Evolutionary conservation across 2,888 invertebrate genomes (phyloP).

Genomic region (Anthrax anthrax): DNA sequence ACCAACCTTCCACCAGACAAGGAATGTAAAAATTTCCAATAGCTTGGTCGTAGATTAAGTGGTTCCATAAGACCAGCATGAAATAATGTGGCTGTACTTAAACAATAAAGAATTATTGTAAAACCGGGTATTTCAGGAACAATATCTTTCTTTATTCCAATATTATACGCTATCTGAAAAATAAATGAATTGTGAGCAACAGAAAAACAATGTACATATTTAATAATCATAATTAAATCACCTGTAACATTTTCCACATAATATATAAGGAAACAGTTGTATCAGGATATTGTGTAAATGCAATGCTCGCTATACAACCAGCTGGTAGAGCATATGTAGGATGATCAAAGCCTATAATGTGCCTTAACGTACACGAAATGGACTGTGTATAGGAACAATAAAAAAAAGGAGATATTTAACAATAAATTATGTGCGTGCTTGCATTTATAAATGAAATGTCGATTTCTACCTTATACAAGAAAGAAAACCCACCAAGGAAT

Average conservation of each 20-base stretch:
- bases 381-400: slow-evolving; percentile 33
- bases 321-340: slow-evolving; percentile 51
- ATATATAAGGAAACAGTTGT: slow-evolving; percentile 67
- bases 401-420: not conserved
- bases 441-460: too few species aligned
- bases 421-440: too few species aligned
- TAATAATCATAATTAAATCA: slow-evolving; percentile 22
- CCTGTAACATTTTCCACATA: slow-evolving; percentile 71
- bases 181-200: not conserved
- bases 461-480: slow-evolving; percentile 46
- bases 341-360: slow-evolving; percentile 44
- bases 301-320: slow-evolving; percentile 52
- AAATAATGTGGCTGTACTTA: slow-evolving; percentile 63
- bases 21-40: slow-evolving; percentile 64
- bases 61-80: slow-evolving; percentile 69
- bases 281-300: slow-evolving; percentile 60
- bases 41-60: slow-evolving; percentile 60
- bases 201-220: not conserved
- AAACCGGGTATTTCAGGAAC: slow-evolving; percentile 57
- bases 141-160: slow-evolving; percentile 48
- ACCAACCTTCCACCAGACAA: slow-evolving; percentile 55
- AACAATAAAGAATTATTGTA: slow-evolving; percentile 54
- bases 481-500: slow-evolving; percentile 55
- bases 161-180: slow-evolving; percentile 50
- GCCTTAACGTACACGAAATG: slow-evolving; percentile 49